Evolutionary conservation across 2,888 invertebrate genomes (phyloP), one percentile per base, ranked within the genome.

Genomic region (Lithophane leautieri): DNA sequence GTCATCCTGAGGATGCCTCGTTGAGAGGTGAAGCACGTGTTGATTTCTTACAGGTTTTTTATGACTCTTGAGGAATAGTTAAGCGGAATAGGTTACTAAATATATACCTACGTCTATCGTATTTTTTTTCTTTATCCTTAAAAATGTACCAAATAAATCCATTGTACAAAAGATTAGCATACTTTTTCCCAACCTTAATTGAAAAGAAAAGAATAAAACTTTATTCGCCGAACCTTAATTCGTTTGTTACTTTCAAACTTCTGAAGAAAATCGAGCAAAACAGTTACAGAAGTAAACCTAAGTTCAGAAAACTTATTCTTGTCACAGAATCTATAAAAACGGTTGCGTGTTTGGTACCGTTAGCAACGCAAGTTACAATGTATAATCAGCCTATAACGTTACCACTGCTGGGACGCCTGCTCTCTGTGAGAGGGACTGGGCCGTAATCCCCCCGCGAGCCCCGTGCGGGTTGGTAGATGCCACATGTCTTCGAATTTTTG

Each of bases 291-390:
- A 71, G 60, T 75, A 69, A 75, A 80, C 11, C 40, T 72, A 9
- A 69, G 66, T 62, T 66, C 58, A 40, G 54, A 63, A 34, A 80
- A 80, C 42, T 84, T 80, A 69, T 72, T 78, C 61, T 66, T 42
- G 61, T 70, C 69, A 73, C 72, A 70, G 19, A 66, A 70, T 81
- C 60, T 73, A 78, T 72, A 66, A 78, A 82, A 78, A 73, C n/a
- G 1, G 2, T 61, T 19, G 60, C 78, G 25, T 50, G 22, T 40
- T n/a, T 16, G 2, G 52, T 77, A 82, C 52, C 28, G 77, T 56
- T n/a, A 50, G 28, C 44, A 52, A 34, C 12, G 12, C 3, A 52
- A 62, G 22, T 34, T 25, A 50, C 7, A 19, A 19, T 47, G 16
- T 11, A 25, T 56, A 12, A 25, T 56, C 25, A 56, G 25, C n/a